Base-by-base conservation (phyloP, 2,113 vertebrate genomes). In the Oxyura jamaicensis region DNA sequence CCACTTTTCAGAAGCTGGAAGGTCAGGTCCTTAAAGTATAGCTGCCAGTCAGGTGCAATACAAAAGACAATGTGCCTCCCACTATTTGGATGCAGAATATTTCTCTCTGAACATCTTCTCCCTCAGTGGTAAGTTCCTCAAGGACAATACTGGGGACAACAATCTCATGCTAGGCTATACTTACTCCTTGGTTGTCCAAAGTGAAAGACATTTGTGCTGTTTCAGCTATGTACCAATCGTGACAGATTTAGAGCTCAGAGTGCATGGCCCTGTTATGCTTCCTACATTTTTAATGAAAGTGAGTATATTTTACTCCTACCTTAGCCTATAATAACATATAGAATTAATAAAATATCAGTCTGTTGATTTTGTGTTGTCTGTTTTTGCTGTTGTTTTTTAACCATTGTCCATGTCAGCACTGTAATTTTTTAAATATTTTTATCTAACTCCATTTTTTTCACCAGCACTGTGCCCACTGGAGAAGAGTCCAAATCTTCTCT, bases 71-170 rank as follows among this genome's bases (percentile, higher is more conserved):
- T 9, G 11, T 75, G 23, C 15, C 5, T 66, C 28, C 36, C 41
- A 75, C 15, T 6, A 9, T 6, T 1, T 11, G 3, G 8, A 19
- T 33, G 26, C 10, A 16, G 26, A 89, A 33, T 56, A 52, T 72
- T 83, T 86, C 33, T 25, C 17, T 29, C 56, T 75, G 44, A 62
- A 56, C 14, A 9, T 83, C 18, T 71, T 58, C 28, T 62, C 2
- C 22, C 13, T 58, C 48, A 29, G 8, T 2, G 1, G 23, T 10
- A 44, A 79, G 29, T 4, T 88, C 35, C 56, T 39, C 26, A 72
- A 2, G 1, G 6, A 20, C 13, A 53, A 33, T 3, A 2, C 21
- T 72, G 11, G 2, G 39, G 8, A 83, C 5, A 56, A 3, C 28
- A 83, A 83, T 14, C 4, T 15, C 33, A 20, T 35, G 23, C 12